A percentile compares a stretch with the other conserved stretches of the same genome.
phyloP scores from a whole-genome alignment of 92 coral and sea anemone species.

The Meandrina meandrites region DNA sequence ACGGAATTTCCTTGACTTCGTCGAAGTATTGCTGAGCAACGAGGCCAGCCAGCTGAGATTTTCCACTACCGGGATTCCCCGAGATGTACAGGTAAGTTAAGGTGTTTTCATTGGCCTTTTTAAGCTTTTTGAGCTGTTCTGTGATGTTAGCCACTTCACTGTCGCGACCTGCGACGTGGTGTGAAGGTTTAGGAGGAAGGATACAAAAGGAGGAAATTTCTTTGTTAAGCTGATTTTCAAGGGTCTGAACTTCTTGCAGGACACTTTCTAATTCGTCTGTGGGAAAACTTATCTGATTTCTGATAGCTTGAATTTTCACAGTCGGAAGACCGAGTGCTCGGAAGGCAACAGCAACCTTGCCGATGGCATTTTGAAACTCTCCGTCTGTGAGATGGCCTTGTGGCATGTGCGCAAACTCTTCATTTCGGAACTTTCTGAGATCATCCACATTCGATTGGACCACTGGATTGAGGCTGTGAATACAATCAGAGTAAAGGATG shows the following conservation, averaged over 20 bases:
- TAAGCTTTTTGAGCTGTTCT: background rate
- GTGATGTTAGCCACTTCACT: background rate
- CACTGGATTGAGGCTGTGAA: background rate
- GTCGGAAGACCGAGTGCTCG: conserved; percentile 19
- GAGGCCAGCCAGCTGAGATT: background rate
- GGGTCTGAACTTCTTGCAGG: background rate
- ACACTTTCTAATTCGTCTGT: conserved; percentile 26
- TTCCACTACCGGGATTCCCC: conserved; percentile 18
- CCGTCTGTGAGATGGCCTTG: conserved; percentile 26
- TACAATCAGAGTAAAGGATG: conserved; percentile 53
- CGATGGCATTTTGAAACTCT: conserved; percentile 26
- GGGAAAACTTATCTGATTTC: conserved; percentile 35
- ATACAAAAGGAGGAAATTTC: background rate
- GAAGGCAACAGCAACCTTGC: background rate
- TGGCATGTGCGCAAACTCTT: conserved; percentile 45
- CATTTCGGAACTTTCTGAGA: conserved; percentile 40
- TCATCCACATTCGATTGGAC: conserved; percentile 30
- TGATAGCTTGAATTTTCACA: conserved; percentile 29
- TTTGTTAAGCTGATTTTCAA: conserved; percentile 4
- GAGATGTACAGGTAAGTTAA: conserved; percentile 9
- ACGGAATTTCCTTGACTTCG: background rate
- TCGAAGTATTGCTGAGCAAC: background rate
- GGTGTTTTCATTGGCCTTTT: background rate
- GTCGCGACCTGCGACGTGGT: conserved; percentile 14
- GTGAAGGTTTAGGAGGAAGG: conserved; percentile 6